Percentiles rank a stretch among this genome's conserved stretches.
phyloP scores from a whole-genome alignment of 2,113 vertebrate species.

The Cryptotis parvus region DNA sequence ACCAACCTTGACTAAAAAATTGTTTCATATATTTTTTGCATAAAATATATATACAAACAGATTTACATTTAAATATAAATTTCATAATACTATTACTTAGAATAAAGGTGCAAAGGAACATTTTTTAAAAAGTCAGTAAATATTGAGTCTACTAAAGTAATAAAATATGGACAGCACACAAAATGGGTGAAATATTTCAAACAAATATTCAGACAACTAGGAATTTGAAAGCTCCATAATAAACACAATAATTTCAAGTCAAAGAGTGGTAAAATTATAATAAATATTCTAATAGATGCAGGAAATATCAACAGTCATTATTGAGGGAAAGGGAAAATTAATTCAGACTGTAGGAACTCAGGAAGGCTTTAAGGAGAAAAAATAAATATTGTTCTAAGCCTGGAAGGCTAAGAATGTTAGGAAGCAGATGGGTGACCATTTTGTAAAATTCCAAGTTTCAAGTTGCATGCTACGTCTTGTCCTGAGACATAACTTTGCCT shows the following conservation, averaged over 20 bases:
- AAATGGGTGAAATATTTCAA: slow-evolving; percentile 15
- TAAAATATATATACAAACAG: neutral
- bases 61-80: slow-evolving; percentile 21
- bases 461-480: neutral
- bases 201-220: neutral
- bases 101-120: slow-evolving; percentile 3
- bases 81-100: neutral
- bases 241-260: slow-evolving; percentile 24
- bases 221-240: neutral
- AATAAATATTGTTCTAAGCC: neutral
- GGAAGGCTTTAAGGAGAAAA: neutral
- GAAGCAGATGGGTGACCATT: slow-evolving; percentile 2
- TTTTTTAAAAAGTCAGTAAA: neutral
- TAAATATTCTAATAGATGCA: neutral
- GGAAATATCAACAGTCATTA: neutral
- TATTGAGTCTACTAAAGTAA: neutral
- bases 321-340: slow-evolving; percentile 13
- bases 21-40: neutral
- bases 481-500: neutral
- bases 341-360: neutral
- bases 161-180: neutral
- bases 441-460: neutral
- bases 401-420: slow-evolving; percentile 17
- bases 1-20: too few species aligned
- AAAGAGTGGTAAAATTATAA: neutral